phyloP scores from a whole-genome alignment of 2,888 invertebrate species.

The Ophion obscuratus region DNA sequence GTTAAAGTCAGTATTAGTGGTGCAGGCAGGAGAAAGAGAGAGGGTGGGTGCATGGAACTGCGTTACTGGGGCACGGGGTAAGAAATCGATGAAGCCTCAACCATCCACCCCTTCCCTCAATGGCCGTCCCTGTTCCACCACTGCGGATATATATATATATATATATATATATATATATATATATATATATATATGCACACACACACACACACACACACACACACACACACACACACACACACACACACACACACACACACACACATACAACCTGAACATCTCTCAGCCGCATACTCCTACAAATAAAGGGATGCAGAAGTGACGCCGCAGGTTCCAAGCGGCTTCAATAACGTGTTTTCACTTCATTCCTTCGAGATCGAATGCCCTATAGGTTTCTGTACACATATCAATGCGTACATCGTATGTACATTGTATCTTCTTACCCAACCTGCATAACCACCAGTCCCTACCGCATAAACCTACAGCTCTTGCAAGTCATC shows the following conservation, averaged over 20 bases:
- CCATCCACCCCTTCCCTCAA: conserved; percentile 71
- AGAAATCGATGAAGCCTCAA: conserved; percentile 83
- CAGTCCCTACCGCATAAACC: conserved; percentile 28
- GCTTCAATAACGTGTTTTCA: conserved; percentile 50
- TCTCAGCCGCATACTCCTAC: neutral
- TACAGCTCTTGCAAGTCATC: conserved; percentile 17
- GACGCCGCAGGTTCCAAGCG: conserved; percentile 36
- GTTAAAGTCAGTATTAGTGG: conserved; percentile 38
- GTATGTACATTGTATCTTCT: conserved; percentile 6
- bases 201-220: too few relatives aligned
- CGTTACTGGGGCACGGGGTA: conserved; percentile 82
- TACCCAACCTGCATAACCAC: conserved; percentile 12
- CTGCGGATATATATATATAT: neutral
- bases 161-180: neutral
- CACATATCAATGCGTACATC: neutral
- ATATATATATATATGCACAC: neutral
- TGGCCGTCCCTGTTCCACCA: conserved; percentile 39
- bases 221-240: too few relatives aligned
- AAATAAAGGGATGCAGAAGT: conserved; percentile 18
- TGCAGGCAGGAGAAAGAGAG: neutral
- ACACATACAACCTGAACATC: neutral
- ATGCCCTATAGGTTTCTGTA: neutral
- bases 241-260: too few relatives aligned
- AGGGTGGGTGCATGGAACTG: conserved; percentile 70
- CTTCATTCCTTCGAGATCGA: conserved; percentile 17